Evolutionary conservation across 2,888 invertebrate genomes (phyloP), one percentile per base, ranked within the genome.

Genomic region (Eupsilia transversa): DNA sequence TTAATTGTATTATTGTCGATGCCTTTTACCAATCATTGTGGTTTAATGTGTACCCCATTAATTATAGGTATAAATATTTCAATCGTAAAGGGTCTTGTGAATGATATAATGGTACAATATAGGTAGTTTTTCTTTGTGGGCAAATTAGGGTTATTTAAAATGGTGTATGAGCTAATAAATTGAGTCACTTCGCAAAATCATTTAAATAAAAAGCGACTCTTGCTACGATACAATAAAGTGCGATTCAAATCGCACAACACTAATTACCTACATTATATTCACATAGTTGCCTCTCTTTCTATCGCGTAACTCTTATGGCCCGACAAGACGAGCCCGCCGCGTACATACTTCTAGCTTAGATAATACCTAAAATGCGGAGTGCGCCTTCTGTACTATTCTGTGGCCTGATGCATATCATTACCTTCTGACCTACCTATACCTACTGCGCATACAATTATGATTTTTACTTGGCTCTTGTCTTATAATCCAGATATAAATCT

Each of bases 11-110:
- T 87, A 87, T 72, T 79, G 80, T 63, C 77, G 77, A 84, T 77
- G 65, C 84, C 77, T 87, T 87, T 87, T 87, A 87, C 85, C 86
- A 87, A 87, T 87, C 83, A 83, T 76, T 82, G 75, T 70, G 82
- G 64, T 86, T 84, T 87, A 82, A 87, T 86, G 76, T 77, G 57
- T 79, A 82, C 81, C 85, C 59, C 79, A 78, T 87, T 83, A 83
- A 87, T 87, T 87, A 85, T 64, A 56, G 57, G 52, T 63, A 83
- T 83, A 85, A 87, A 87, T 79, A 80, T 77, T 79, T 80, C 74
- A 76, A 73, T 86, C 77, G 69, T 69, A 66, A 77, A 66, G 23
- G 30, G 9, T 60, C 52, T 54, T 38, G 41, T 35, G n/a, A 64
- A 59, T 63, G 70, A 81, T 77, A 74, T 68, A 59, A 17, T 60